phyloP scores from a whole-genome alignment of 2,113 vertebrate species.

The Hemicordylus capensis region DNA sequence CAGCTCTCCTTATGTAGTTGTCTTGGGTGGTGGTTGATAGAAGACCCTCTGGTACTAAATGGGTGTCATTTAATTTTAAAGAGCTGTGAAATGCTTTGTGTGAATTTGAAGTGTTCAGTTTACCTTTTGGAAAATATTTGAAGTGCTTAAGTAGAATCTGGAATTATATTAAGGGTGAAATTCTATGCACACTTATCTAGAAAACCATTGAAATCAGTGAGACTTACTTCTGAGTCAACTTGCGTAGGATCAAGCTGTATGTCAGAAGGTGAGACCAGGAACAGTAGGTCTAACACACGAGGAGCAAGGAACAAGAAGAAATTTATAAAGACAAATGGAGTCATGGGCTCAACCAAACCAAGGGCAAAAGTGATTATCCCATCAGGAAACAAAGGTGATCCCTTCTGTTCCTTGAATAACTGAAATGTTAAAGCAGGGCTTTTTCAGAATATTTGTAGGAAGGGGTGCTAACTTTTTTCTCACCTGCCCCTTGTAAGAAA shows the following conservation, averaged over 20 bases:
- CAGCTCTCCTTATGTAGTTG: background rate
- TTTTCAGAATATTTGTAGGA: background rate
- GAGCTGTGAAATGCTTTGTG: background rate
- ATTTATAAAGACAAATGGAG: background rate
- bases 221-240: background rate
- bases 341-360: background rate
- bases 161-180: background rate
- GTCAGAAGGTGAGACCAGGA: background rate
- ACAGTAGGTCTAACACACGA: background rate
- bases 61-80: background rate
- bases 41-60: background rate
- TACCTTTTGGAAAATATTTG: background rate
- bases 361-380: background rate
- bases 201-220: background rate
- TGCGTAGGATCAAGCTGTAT: background rate
- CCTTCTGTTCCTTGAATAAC: background rate
- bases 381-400: background rate
- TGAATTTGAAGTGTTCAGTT: background rate
- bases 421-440: background rate
- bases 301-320: background rate
- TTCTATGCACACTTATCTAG: background rate
- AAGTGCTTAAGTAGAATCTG: background rate
- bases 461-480: background rate
- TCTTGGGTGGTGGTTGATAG: slow-evolving; percentile 3
- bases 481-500: background rate